Conservation (phyloP, 2,888 invertebrate species). For the Chymomyza caudatula region DNA sequence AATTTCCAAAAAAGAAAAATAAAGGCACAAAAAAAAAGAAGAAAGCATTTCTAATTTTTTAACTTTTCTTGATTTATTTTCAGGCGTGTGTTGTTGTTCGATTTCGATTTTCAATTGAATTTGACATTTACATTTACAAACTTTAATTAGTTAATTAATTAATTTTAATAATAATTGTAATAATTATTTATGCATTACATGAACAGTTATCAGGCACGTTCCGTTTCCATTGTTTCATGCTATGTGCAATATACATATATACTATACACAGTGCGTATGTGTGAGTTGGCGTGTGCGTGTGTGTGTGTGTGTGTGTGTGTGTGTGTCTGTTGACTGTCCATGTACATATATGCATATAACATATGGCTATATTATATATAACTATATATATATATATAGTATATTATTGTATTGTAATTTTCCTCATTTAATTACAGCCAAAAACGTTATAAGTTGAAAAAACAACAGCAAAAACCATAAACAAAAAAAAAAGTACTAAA, state of each 20-base stretch:
- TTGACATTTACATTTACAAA: constrained; percentile 47
- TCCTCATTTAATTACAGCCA: constrained; percentile 34
- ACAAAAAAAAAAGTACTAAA: background rate
- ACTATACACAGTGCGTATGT: background rate
- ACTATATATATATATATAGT: constrained; percentile 12
- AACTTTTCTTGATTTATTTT: constrained; percentile 67
- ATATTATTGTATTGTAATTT: constrained; percentile 42
- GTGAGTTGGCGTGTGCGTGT: background rate
- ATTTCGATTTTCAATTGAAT: constrained; percentile 68
- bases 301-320: background rate
- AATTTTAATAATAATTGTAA: constrained; percentile 56
- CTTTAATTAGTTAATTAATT: constrained; percentile 55
- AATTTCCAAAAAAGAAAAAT: background rate
- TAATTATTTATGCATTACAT: constrained; percentile 49
- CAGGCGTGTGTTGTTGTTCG: constrained; percentile 67
- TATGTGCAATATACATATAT: background rate
- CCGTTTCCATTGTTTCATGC: background rate
- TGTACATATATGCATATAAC: background rate
- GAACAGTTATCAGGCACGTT: background rate
- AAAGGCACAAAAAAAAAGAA: constrained; percentile 21
- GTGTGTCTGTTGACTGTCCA: constrained; percentile 1
- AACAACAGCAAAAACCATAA: background rate
- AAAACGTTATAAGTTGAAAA: background rate
- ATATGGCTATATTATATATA: constrained; percentile 23
- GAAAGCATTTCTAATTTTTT: constrained; percentile 59